Base-by-base conservation (phyloP, 2,797 vertebrate genomes). In the Melopsittacus undulatus region DNA sequence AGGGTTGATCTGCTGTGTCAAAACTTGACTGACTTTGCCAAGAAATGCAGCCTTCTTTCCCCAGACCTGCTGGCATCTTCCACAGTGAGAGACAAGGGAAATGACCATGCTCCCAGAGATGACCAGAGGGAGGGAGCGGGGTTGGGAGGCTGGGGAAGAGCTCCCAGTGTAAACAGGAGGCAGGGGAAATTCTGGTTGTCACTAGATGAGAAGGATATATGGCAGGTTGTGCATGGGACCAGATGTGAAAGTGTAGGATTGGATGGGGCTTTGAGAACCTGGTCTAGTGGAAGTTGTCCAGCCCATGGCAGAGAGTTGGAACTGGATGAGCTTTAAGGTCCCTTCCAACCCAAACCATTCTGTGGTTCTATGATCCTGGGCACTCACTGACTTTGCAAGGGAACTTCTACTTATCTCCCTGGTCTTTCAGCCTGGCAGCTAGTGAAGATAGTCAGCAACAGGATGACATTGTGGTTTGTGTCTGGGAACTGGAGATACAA, bases 401-500 rank as follows among this genome's bases (percentile, higher is more conserved):
- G 49, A 79, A 13, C 5, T 51, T 14, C 30, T 52, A 2, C 23
- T 88, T 54, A 26, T 36, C 36, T 75, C 36, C 15, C 24, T 64
- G 42, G 12, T 62, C 42, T 40, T 87, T 84, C 78, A 82, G 49
- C 19, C 59, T 30, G 30, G 59, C 14, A 85, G 7, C 42, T 56
- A 46, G 30, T 46, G 63, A 79, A 42, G 42, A n/a, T n/a, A 46
- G 18, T 52, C 38, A 32, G 66, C 40, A 66, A 56, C 23, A 54
- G 8, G 16, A 61, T 78, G 69, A 34, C 4, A 7, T 7, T 48
- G 49, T 46, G 18, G 10, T 57, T 92, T 21, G 6, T 62, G 45
- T 49, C 42, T 42, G 42, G 32, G 49, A 40, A 72, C 21, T 1
- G 1, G 3, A 79, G 42, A 34, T 0, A 1, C 24, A 83, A 10